Evolutionary conservation across 2,888 invertebrate species (phyloP).

Genomic region (Megamerina dolium): DNA sequence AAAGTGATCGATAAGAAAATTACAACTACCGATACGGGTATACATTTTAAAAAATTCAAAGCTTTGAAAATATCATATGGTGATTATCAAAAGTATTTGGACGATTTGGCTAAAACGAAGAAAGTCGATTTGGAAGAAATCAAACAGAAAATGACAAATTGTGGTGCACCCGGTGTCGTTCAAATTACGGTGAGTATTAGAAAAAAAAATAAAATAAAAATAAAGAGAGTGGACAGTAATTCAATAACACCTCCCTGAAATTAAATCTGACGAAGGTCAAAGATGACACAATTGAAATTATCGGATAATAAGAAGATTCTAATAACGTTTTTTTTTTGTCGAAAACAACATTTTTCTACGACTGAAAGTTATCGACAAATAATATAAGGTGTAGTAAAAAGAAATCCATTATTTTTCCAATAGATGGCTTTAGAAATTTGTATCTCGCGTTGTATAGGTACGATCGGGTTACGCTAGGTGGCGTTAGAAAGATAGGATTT

Average conservation of each 20-base stretch:
- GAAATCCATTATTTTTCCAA: too few relatives aligned
- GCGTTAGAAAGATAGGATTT: too few relatives aligned
- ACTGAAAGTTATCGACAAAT: background rate
- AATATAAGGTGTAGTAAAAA: too few relatives aligned
- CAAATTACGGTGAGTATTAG: slow-evolving; percentile 34
- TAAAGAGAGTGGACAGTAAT: too few relatives aligned
- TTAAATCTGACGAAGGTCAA: too few relatives aligned
- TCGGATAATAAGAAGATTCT: too few relatives aligned
- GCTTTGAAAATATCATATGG: slow-evolving; percentile 66
- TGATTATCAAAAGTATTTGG: slow-evolving; percentile 80
- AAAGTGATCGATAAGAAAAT: slow-evolving; percentile 78
- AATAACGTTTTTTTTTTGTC: too few relatives aligned
- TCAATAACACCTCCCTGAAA: too few relatives aligned
- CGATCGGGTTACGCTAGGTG: too few relatives aligned
- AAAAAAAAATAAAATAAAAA: background rate
- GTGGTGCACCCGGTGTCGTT: slow-evolving; percentile 68
- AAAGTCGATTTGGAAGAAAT: slow-evolving; percentile 73
- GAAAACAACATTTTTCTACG: background rate
- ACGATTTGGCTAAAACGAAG: slow-evolving; percentile 78
- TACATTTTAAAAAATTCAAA: slow-evolving; percentile 84
- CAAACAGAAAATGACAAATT: slow-evolving; percentile 70
- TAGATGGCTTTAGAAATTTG: too few relatives aligned
- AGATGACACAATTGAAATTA: too few relatives aligned
- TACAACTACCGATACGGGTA: slow-evolving; percentile 85
- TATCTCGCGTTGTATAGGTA: too few relatives aligned